Evolutionary conservation across 2,888 invertebrate genomes (phyloP).

Genomic region (Habroteleia sp.): DNA sequence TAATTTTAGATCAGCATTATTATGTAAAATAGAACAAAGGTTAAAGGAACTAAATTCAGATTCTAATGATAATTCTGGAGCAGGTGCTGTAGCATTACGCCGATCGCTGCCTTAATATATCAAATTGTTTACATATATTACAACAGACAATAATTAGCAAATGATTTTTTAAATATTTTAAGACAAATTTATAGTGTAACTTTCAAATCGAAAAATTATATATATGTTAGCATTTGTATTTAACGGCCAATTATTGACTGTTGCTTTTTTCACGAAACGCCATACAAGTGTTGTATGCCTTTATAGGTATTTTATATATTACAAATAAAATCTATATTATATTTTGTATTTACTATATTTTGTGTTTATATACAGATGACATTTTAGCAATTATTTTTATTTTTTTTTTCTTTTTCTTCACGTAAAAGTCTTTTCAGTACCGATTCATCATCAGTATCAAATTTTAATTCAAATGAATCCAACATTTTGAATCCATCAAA

Average conservation of each 20-base stretch:
- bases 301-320: slow-evolving; percentile 9
- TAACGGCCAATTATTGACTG: neutral
- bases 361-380: no score
- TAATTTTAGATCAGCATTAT: slow-evolving; percentile 87
- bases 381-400: no score
- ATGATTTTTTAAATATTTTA: neutral
- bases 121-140: neutral
- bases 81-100: slow-evolving; percentile 73
- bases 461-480: no score
- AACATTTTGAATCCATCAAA: no score
- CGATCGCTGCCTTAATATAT: slow-evolving; percentile 73
- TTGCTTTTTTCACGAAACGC: no score
- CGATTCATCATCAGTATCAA: no score
- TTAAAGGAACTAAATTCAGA: slow-evolving; percentile 79
- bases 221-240: no score
- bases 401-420: no score
- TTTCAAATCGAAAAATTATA: no score
- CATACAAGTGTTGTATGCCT: slow-evolving; percentile 1
- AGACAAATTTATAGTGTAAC: neutral
- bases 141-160: neutral
- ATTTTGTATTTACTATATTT: slow-evolving; percentile 3
- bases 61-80: slow-evolving; percentile 67
- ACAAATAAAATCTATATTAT: slow-evolving; percentile 3
- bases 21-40: slow-evolving; percentile 88
- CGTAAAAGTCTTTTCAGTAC: no score